Base-by-base conservation (phyloP, 1,140 invertebrate genomes). In the Drosophila takahashii region DNA sequence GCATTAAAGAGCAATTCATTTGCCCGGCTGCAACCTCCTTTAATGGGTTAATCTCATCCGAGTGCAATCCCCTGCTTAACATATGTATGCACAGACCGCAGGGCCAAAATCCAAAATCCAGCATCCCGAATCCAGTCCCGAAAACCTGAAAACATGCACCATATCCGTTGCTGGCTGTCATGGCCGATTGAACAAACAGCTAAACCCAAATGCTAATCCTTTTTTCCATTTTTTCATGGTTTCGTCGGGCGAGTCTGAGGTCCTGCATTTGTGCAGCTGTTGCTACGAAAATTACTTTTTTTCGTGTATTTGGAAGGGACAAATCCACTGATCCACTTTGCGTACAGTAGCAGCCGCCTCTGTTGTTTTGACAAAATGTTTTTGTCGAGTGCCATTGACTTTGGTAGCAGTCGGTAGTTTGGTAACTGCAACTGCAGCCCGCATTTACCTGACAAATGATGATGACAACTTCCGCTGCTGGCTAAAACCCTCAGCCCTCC, bases 371-470 rank as follows among this genome's bases (percentile, higher is more conserved):
- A 79, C 83, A 87, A 86, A 86, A 86, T 89, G 83, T 86, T 86
- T 86, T 89, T 89, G 84, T 76, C 70, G 84, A 86, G 83, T 86
- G 83, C 83, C 83, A 89, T 89, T 86, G 83, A 87, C 83, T 86
- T 78, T 83, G 60, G 48, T 45, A 45, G 51, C 39, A 42, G 60
- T 29, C 41, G 32, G 47, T 13, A n/a, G 56, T 11, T 8, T 10
- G 36, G 8, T 32, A 44, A 44, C 57, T 76, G 75, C 52, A 71
- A 32, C 69, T 48, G 48, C 48, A 42, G 60, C 79, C 61, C 79
- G 79, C 57, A 81, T 81, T 48, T 54, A 61, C 52, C 61, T 57
- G 48, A 45, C 64, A 67, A 70, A 70, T 70, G 48, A 70, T 70
- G 66, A 69, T 56, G 74, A 75, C 73, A 77, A 59, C 77, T 83